phyloP scores from a whole-genome alignment of 1,140 invertebrate genomes.

The Phthorimaea operculella region DNA sequence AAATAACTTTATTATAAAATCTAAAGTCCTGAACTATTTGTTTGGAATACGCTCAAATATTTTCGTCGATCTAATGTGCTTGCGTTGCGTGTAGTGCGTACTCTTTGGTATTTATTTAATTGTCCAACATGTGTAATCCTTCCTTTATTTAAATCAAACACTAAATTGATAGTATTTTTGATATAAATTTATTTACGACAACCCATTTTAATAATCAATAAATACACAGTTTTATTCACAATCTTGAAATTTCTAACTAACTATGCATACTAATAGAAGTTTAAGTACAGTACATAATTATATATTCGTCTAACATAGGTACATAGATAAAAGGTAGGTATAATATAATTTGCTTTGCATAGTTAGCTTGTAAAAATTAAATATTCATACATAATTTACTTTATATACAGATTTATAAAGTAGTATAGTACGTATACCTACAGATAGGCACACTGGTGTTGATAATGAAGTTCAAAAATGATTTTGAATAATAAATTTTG shows the following conservation, averaged over 20 bases:
- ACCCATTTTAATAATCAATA: slow-evolving; percentile 32
- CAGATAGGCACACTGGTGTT: slow-evolving; percentile 41
- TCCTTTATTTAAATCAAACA: not conserved
- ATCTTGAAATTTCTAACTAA: slow-evolving; percentile 18
- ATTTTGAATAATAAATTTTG: too few relatives aligned
- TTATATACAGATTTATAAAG: not conserved
- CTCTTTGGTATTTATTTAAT: too few relatives aligned
- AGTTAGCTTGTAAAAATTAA: too few relatives aligned
- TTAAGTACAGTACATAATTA: slow-evolving; percentile 4
- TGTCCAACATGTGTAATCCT: too few relatives aligned
- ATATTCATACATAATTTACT: too few relatives aligned
- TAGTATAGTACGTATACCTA: not conserved
- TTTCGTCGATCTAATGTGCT: too few relatives aligned
- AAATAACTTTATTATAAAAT: too few relatives aligned
- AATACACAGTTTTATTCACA: slow-evolving; percentile 20
- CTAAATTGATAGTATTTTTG: slow-evolving; percentile 42
- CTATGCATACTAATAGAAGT: slow-evolving; percentile 13
- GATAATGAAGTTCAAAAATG: slow-evolving; percentile 11
- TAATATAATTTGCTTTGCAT: too few relatives aligned
- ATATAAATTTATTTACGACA: slow-evolving; percentile 55
- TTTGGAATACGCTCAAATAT: too few relatives aligned
- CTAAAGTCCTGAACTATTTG: too few relatives aligned
- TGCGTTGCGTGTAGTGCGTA: too few relatives aligned
- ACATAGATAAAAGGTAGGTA: too few relatives aligned
- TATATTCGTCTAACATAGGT: not conserved